Evolutionary conservation across 2,888 invertebrate genomes (phyloP).

Genomic region (Chrysina gloriosa): DNA sequence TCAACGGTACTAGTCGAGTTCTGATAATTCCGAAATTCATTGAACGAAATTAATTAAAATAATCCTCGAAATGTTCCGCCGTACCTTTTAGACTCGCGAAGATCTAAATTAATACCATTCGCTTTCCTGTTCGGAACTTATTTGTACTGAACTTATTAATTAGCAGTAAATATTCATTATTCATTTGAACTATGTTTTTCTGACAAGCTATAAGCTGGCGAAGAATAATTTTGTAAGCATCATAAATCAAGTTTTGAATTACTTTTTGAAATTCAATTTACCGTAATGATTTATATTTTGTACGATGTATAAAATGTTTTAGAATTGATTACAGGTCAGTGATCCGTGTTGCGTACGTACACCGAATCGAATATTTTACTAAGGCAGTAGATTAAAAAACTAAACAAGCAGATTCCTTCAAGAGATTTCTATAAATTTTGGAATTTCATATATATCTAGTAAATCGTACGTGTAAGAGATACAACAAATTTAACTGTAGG

Average conservation of each 20-base stretch:
- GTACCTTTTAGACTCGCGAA: conserved; percentile 16
- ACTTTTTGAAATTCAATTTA: background rate
- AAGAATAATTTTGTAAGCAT: background rate
- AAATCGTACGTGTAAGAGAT: too few species aligned
- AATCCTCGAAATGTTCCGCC: conserved; percentile 29
- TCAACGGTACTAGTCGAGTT: conserved; percentile 25
- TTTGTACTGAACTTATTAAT: conserved; percentile 24
- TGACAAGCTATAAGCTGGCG: conserved; percentile 3
- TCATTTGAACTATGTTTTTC: conserved; percentile 9
- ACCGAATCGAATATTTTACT: too few species aligned
- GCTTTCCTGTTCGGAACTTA: conserved; percentile 12
- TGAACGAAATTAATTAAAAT: conserved; percentile 36
- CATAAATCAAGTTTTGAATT: background rate
- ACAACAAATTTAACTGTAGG: too few species aligned
- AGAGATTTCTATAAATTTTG: too few species aligned
- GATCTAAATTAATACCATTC: conserved; percentile 21
- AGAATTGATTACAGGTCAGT: too few species aligned
- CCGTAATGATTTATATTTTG: background rate
- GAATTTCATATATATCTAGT: too few species aligned
- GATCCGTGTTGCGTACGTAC: too few species aligned
- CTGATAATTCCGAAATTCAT: conserved; percentile 33
- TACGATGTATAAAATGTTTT: background rate
- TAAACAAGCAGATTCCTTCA: too few species aligned
- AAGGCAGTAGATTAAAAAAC: too few species aligned
- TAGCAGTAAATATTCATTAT: conserved; percentile 1